These are phyloP conservation scores for Phataginus tricuspis DNA, from an alignment of 2,797 vertebrate genomes.

Conservation along the genomic window DNA sequence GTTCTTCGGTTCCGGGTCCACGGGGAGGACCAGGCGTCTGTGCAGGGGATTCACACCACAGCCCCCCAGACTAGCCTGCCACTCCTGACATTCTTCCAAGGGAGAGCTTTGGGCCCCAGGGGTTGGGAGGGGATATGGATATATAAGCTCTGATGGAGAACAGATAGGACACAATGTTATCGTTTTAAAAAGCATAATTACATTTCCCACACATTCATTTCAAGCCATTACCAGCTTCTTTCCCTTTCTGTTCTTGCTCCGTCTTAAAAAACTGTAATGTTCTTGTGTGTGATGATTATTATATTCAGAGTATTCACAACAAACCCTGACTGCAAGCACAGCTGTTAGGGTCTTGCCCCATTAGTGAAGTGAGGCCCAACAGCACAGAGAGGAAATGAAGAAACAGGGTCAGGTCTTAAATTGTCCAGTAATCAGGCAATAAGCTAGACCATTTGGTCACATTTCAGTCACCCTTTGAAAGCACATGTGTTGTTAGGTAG, in stretches of 20 bases:
- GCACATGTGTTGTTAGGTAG: background rate
- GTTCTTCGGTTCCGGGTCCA: rapidly evolving
- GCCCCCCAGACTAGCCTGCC: background rate
- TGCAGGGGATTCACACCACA: background rate
- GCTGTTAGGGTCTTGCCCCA: background rate
- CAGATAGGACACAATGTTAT: background rate
- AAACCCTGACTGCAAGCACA: background rate
- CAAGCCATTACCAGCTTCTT: background rate
- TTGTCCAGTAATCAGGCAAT: background rate
- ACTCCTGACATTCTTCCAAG: background rate
- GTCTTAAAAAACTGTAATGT: background rate
- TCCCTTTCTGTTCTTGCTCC: background rate
- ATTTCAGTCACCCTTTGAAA: background rate
- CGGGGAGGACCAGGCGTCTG: background rate
- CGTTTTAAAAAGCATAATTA: background rate
- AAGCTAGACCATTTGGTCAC: background rate
- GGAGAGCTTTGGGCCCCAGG: background rate
- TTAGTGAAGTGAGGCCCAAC: background rate
- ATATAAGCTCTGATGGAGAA: background rate
- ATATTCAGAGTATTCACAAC: background rate
- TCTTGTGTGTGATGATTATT: background rate
- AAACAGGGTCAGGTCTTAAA: background rate
- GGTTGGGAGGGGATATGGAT: rapidly evolving
- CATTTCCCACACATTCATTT: background rate
- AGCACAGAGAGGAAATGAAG: background rate